These are phyloP conservation scores for Pseudochaenichthys georgianus DNA, from an alignment of 2,797 vertebrate species.

Conservation along the genomic window DNA sequence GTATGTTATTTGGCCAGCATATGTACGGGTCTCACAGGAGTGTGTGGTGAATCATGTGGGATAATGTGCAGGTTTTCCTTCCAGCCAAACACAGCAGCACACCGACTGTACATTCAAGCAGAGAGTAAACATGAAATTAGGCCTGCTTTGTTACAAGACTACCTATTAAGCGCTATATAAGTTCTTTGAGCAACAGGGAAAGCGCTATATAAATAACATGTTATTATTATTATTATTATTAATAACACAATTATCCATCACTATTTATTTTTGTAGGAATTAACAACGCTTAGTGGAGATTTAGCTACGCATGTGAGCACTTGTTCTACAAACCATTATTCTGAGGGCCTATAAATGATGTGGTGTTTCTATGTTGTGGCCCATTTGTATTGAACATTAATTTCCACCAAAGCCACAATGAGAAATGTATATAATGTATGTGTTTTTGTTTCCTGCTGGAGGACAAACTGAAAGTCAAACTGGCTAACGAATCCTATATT, in stretches of 20 bases:
- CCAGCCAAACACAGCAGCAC: slow-evolving; percentile 27
- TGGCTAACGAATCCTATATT: neutral
- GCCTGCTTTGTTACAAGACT: slow-evolving; percentile 4
- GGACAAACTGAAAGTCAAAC: slow-evolving; percentile 2
- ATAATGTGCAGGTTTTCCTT: slow-evolving; percentile 28
- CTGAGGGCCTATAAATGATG: neutral
- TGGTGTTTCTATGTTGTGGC: neutral
- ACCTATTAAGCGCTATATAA: neutral
- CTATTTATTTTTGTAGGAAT: neutral
- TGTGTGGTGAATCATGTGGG: slow-evolving; percentile 32
- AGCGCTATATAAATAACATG: no score
- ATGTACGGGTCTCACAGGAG: slow-evolving; percentile 37
- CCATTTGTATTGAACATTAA: neutral
- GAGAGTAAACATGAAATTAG: neutral
- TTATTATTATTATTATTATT: no score
- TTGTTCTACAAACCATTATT: neutral
- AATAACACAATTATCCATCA: neutral
- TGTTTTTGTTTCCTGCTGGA: neutral
- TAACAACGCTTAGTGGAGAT: neutral
- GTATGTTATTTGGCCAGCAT: slow-evolving; percentile 41
- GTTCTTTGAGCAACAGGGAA: no score
- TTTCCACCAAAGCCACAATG: neutral
- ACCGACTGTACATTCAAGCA: slow-evolving; percentile 2
- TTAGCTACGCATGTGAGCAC: neutral
- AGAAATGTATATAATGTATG: neutral